Evolutionary conservation across 2,113 vertebrate species (phyloP), one percentile per base, ranked within the genome.

Genomic region (Corythornis vintsioides): DNA sequence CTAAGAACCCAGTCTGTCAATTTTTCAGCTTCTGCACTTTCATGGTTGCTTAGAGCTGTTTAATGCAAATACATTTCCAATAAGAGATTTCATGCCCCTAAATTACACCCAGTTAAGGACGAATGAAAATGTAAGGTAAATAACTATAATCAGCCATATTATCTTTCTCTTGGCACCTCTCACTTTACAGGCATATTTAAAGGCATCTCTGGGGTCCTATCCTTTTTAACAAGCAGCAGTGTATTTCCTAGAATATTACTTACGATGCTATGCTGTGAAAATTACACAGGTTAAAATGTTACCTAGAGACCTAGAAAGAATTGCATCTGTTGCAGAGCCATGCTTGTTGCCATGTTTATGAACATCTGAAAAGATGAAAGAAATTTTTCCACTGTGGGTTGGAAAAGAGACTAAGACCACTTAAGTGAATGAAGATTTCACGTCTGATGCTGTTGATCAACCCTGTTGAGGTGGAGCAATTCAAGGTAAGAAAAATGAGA

Each of bases 81-180:
- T 98, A 97, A 98, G 98, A 98, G 97, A 98, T 98, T 98, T 98
- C 97, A 98, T 98, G 97, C 97, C 97, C 97, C 98, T 98, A 98
- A 98, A 98, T 98, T 98, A 98, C 97, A 98, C 97, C 97, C 98
- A 98, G 98, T 98, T 98, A 98, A 98, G 97, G 97, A 97, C 96
- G 90, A 98, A 98, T 98, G 97, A 97, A 98, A 98, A 98, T 97
- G 97, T 98, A 98, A 98, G 98, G 97, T 98, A 98, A 98, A 98
- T 98, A 98, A 98, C 97, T 98, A 98, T 98, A 98, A 98, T 98
- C 98, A 98, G 97, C 97, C 96, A 97, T 98, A 98, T 98, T 98
- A 98, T 98, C 97, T 98, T 98, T 97, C 97, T 98, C 98, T 82
- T 97, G 98, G 97, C 97, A 98, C 97, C 96, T 97, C 98, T 98